Base-by-base conservation (phyloP, 2,888 invertebrate species). In the Ischnus inquisitorius region DNA sequence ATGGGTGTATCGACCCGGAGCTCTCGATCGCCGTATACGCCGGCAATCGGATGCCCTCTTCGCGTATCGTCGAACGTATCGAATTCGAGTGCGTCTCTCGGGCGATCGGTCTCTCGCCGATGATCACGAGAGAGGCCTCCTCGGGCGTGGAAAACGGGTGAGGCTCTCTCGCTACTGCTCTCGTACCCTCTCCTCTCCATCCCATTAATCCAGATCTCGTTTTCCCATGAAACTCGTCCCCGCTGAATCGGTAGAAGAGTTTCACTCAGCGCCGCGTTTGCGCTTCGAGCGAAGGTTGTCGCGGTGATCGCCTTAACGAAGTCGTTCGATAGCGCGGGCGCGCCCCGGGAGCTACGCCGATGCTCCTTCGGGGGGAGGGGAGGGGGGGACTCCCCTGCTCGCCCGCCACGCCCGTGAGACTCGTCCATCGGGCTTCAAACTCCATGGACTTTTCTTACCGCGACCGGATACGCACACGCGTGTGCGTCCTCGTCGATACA, bases 111-210 rank as follows among this genome's bases (percentile, higher is more conserved):
- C 48, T 19, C 46, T 51, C 79, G 54, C 65, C 71, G 19, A 28
- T 48, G 34, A 54, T 19, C 22, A 34, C 34, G 34, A 34, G 3
- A n/a, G n/a, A 10, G 64, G 34, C 64, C 28, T 83, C 83, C 83
- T 83, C 83, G 83, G 83, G 83, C 83, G 83, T 83, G 83, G 83
- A 83, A 83, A 83, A 83, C 83, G 80, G 76, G 77, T 77, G 83
- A 83, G 80, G 65, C 57, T 57, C 57, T 65, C 22, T 62, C 28
- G 22, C 16, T 22, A 12, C 51, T 39, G 78, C 14, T 16, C 60
- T 25, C 46, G 72, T 48, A 12, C 60, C 57, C 6, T 12, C 57
- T 43, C 57, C 16, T 16, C 57, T 12, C 3, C 22, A 12, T 54
- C 19, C 43, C 43, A 25, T 22, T 57, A 60, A 60, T 72, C 72